phyloP scores from a whole-genome alignment of 23 tunicate species.

The Trididemnum nubilum region DNA sequence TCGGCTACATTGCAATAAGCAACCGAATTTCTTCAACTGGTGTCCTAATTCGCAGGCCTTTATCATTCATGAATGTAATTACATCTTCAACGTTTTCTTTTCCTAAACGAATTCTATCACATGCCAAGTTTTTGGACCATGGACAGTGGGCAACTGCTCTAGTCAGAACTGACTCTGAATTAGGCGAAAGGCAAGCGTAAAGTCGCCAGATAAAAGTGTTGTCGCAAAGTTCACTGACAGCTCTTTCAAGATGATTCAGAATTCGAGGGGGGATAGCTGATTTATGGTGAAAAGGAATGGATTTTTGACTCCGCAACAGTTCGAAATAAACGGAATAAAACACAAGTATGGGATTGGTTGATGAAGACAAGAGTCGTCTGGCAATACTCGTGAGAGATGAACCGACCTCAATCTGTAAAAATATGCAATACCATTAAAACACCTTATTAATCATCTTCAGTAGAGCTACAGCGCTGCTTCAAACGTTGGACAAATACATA shows the following conservation, averaged over 20 bases:
- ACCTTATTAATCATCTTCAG: no score
- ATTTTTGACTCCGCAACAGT: constrained; percentile 16
- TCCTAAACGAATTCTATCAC: constrained; percentile 44
- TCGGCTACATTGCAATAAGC: constrained; percentile 33
- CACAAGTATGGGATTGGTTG: not conserved
- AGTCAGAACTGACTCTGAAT: constrained; percentile 27
- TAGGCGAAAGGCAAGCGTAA: not conserved
- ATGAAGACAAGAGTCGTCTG: constrained; percentile 23
- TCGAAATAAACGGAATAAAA: constrained; percentile 55
- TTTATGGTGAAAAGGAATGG: not conserved
- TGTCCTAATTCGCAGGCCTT: constrained; percentile 68
- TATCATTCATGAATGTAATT: constrained; percentile 43
- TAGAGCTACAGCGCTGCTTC: no score
- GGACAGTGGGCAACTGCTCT: constrained; percentile 67
- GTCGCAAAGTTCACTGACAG: not conserved
- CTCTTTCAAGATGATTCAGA: constrained; percentile 33
- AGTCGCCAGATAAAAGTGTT: constrained; percentile 47
- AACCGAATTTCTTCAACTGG: constrained; percentile 82
- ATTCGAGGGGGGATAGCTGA: constrained; percentile 23
- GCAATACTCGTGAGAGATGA: constrained; percentile 55
- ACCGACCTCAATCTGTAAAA: constrained; percentile 50
- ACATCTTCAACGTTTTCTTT: constrained; percentile 47
- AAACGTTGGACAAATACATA: no score
- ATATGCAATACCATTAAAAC: no score
- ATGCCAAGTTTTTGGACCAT: constrained; percentile 74